Conservation (phyloP, 2,888 invertebrate genomes). For the Eupithecia inturbata region DNA sequence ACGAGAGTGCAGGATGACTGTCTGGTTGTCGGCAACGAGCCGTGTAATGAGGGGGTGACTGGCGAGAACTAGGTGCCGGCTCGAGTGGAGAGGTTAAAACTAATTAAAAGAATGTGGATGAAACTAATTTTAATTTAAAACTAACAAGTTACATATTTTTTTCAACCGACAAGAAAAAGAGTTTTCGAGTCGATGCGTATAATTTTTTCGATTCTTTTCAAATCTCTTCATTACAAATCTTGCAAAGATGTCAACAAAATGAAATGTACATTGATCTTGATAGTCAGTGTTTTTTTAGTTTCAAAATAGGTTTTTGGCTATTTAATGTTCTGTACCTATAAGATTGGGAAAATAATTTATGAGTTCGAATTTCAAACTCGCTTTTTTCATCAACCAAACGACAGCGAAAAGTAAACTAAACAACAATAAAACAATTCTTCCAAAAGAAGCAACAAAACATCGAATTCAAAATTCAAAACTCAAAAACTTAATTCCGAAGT, state of each 20-base stretch:
- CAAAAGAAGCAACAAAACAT: conserved; percentile 16
- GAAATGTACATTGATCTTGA: neutral
- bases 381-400: neutral
- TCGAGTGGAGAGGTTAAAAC: neutral
- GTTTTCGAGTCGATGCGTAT: neutral
- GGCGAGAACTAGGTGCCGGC: neutral
- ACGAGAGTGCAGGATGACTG: conserved; percentile 1
- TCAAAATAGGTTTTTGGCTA: neutral
- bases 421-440: conserved; percentile 16
- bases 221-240: neutral
- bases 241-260: neutral
- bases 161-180: neutral
- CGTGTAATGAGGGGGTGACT: neutral
- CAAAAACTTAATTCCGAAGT: conserved; percentile 43
- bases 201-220: neutral
- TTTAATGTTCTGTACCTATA: neutral
- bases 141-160: neutral
- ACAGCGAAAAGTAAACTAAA: neutral
- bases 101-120: neutral
- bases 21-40: neutral
- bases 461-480: conserved; percentile 28
- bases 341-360: neutral
- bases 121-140: neutral
- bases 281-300: neutral
- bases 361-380: neutral